Evolutionary conservation across 2,797 vertebrate genomes (phyloP), one percentile per base, ranked within the genome.

Genomic region (Platyrinchus mystaceus): DNA sequence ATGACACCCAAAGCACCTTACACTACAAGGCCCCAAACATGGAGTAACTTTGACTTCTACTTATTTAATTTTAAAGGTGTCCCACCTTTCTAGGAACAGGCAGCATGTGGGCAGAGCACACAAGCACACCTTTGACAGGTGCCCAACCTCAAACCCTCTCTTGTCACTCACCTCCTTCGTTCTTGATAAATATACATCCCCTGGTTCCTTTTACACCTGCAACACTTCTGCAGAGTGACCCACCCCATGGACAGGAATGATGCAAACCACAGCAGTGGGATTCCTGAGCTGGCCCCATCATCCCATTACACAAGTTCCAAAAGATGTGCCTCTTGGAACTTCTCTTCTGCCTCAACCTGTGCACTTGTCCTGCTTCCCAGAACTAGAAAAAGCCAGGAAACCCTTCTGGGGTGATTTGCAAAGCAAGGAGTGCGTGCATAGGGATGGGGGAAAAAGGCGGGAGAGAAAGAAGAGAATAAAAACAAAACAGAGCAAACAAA

Each of bases 201-300:
- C 43, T 43, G 10, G 32, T 17, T 91, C 78, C 27, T 74, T 53
- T 55, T 24, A 81, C 44, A 76, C 17, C 81, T 36, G 17, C 41
- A 63, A 17, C 7, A 7, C 26, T 30, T 43, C 44, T 41, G 49
- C 46, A 58, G 50, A 41, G 46, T 28, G 81, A 37, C 39, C n/a
- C 22, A 39, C 2, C 5, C 52, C 1, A 1, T 0, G 23, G 22
- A 34, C 6, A 70, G 27, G 46, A 18, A 60, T 0, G 0, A 63
- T 23, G 24, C 14, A 55, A 53, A 81, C 24, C 36, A 14, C 58
- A 86, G 46, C 50, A 23, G 32, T 1, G 1, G 24, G 8, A 47
- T 22, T 75, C 62, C 34, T 32, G 6, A 24, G 46, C 56, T 10
- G 2, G 5, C 23, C n/a, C 50, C 16, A 44, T 26, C 34, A 37